Evolutionary conservation across 2,797 vertebrate genomes (phyloP).

Genomic region (Anguilla pacifica): DNA sequence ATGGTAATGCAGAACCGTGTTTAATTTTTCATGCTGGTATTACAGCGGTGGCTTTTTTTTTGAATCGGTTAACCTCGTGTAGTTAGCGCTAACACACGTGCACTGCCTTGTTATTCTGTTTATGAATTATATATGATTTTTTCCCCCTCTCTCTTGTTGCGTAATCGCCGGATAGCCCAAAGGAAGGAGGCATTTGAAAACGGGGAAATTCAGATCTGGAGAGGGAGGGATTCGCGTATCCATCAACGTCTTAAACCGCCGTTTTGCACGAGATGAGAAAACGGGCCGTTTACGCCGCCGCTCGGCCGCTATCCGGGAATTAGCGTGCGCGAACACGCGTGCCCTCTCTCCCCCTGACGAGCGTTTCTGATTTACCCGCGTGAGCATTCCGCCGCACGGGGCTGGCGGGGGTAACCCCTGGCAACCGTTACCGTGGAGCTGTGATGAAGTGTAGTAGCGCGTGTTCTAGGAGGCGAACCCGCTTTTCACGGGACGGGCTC

Average conservation of each 20-base stretch:
- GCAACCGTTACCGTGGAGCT: neutral
- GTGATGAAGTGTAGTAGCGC: neutral
- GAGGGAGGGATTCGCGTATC: neutral
- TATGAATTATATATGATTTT: constrained; percentile 31
- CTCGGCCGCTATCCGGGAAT: constrained; percentile 56
- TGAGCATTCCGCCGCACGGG: neutral
- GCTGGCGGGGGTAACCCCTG: neutral
- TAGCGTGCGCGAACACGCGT: constrained; percentile 55
- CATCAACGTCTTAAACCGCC: neutral
- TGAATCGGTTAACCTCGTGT: constrained; percentile 24
- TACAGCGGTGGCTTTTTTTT: constrained; percentile 50
- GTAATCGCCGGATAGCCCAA: constrained; percentile 9
- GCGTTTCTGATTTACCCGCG: constrained; percentile 35
- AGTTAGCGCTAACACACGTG: constrained; percentile 60
- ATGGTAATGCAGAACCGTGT: neutral
- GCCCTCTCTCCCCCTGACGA: constrained; percentile 50
- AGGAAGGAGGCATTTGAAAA: neutral
- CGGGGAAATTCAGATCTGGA: neutral
- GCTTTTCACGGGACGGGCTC: neutral
- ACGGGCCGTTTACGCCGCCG: neutral
- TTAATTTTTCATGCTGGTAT: constrained; percentile 4
- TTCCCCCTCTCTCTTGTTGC: neutral
- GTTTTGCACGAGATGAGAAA: neutral
- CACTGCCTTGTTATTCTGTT: constrained; percentile 72
- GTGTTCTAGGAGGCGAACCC: neutral